A percentile compares a stretch with the other conserved stretches of the same genome.
phyloP scores from a whole-genome alignment of 1,140 invertebrate species.

The Eciton burchellii region DNA sequence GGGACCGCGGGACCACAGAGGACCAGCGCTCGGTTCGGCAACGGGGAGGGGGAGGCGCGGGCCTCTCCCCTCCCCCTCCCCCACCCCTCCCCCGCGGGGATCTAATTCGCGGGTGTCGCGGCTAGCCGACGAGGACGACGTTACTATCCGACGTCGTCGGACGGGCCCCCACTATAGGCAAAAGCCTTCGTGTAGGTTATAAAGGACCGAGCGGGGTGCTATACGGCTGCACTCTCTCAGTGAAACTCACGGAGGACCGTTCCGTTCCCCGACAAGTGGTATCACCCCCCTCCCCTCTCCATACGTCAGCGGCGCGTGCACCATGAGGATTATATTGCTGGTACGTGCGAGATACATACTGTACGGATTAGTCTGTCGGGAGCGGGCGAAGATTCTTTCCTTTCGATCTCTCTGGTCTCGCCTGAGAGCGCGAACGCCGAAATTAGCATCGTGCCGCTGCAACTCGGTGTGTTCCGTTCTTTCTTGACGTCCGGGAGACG shows the following conservation, averaged over 20 bases:
- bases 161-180: conserved; percentile 75
- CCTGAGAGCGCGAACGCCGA: not conserved
- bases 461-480: not conserved
- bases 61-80: not conserved
- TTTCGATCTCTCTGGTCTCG: not conserved
- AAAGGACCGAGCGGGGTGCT: conserved; percentile 83
- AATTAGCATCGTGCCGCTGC: not conserved
- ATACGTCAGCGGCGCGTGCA: conserved; percentile 67
- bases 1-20: too few relatives aligned
- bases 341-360: conserved; percentile 75
- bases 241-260: conserved; percentile 84
- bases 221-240: conserved; percentile 85
- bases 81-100: conserved; percentile 42
- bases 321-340: conserved; percentile 84
- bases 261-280: conserved; percentile 75
- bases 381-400: not conserved
- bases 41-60: too few relatives aligned
- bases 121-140: conserved; percentile 59
- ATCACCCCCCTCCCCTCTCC: conserved; percentile 46
- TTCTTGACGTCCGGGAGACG: not conserved
- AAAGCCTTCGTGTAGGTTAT: conserved; percentile 83
- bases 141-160: conserved; percentile 49
- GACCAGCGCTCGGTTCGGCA: conserved; percentile 79
- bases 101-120: conserved; percentile 70
- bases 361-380: conserved; percentile 1